Percentiles rank a stretch among this genome's conserved stretches.
Evolutionary conservation across 64 coral and sea anemone genomes (phyloP).

Genomic region (Montipora efflorescens): DNA sequence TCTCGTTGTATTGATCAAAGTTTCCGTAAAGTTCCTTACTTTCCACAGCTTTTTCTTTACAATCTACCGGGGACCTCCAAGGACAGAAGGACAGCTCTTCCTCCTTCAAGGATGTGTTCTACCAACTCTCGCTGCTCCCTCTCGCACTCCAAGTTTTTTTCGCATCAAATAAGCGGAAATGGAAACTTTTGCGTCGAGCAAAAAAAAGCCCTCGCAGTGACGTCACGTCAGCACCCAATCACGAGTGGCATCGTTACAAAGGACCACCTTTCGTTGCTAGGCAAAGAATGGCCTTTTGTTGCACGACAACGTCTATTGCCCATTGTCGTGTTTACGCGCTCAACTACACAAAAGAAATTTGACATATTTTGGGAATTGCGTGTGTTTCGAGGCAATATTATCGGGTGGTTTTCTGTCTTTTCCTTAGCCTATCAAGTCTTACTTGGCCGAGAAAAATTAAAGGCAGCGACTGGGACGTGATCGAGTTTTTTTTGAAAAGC

Average conservation of each 20-base stretch:
- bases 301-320: not conserved
- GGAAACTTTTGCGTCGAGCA: constrained; percentile 45
- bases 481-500: not conserved
- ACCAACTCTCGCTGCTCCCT: not conserved
- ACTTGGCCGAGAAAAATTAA: not conserved
- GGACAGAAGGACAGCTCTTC: not conserved
- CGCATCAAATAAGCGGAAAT: constrained; percentile 58
- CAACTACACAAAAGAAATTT: not conserved
- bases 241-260: constrained; percentile 33
- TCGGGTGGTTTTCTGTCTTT: not conserved
- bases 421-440: not conserved
- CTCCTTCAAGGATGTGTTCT: not conserved
- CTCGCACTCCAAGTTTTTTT: not conserved
- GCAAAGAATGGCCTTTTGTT: constrained; percentile 50
- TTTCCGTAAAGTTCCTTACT: constrained; percentile 14
- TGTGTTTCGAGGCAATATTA: not conserved
- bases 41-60: not conserved
- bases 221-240: constrained; percentile 69
- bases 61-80: not conserved
- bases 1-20: constrained; percentile 19
- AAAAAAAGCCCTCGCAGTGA: constrained; percentile 44
- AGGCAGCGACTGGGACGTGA: not conserved
- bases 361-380: not conserved
- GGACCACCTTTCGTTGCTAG: constrained; percentile 45
- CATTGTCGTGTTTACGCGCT: not conserved